Base-by-base conservation (phyloP, 2,113 vertebrate species). In the Microcebus lehilahytsara region DNA sequence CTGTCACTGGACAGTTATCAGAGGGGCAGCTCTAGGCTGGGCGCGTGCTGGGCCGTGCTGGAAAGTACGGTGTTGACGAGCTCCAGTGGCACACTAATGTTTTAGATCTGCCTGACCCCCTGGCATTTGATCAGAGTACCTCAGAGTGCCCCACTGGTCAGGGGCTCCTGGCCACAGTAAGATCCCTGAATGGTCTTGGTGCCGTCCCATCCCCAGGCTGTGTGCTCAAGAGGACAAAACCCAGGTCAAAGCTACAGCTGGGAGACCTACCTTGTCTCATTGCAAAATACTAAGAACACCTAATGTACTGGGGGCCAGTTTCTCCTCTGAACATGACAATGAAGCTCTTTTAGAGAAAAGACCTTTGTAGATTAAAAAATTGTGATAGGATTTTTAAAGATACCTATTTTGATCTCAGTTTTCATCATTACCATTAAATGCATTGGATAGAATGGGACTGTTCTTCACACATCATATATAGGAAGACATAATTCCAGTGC, bases 401-500 rank as follows among this genome's bases (percentile, higher is more conserved):
- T 94, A 93, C 60, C 95, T 97, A 77, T 97, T 98, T 97, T 96
- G 85, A 96, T 95, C 97, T 98, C 97, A 96, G 92, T 98, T 98
- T 97, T 96, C 94, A 12, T 98, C 97, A 85, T 98, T 97, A 93
- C 98, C 98, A 97, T 98, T 25, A 92, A 98, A 98, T 23, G 98
- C 98, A 98, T 98, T 97, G 97, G 98, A 98, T 98, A 37, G 98
- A 97, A 96, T 85, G 96, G 92, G 97, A 98, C 96, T 87, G 67
- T 93, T 96, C 96, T 97, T 78, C 1, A 92, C 98, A 97, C 96
- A 95, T 98, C 98, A 97, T 91, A 6, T 96, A 96, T 97, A 97
- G 37, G 98, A 98, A 98, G 98, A 98, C 97, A 94, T 98, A 98
- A 98, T 98, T 98, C 98, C 99, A 99, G 99, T 99, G 99, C 99